phyloP scores from a whole-genome alignment of 2,113 vertebrate genomes.

The Nyctibius bracteatus region DNA sequence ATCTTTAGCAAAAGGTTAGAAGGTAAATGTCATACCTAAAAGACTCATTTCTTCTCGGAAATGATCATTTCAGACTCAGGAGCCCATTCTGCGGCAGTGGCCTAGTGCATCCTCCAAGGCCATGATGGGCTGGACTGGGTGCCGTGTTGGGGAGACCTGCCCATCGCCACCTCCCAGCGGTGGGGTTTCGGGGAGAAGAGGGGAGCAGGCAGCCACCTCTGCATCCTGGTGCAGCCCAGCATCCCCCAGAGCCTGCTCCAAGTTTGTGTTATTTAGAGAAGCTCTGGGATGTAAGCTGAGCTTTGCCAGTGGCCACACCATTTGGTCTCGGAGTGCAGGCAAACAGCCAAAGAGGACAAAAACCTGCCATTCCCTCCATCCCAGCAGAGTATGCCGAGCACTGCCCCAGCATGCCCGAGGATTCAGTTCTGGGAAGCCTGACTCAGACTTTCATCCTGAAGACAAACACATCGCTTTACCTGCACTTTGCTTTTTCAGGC shows the following conservation, averaged over 20 bases:
- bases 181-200: not conserved
- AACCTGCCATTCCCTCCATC: not conserved
- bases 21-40: conserved; percentile 17
- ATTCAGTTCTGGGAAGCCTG: not conserved
- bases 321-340: not conserved
- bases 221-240: not conserved
- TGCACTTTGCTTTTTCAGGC: not conserved
- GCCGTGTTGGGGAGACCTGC: accelerated
- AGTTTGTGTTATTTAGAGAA: not conserved
- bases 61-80: not conserved
- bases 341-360: not conserved
- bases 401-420: not conserved
- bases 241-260: not conserved
- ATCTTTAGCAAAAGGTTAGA: not conserved
- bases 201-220: not conserved
- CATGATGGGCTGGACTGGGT: accelerated
- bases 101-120: accelerated
- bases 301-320: not conserved
- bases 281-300: not conserved
- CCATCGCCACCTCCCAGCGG: accelerated
- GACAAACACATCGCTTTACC: not conserved
- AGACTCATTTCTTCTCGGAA: not conserved
- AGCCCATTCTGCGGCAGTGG: not conserved
- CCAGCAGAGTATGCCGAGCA: not conserved
- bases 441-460: not conserved